These are phyloP conservation scores for Spea multiplicata DNA, from an alignment of 2,113 vertebrate genomes.

Conservation along the genomic window DNA sequence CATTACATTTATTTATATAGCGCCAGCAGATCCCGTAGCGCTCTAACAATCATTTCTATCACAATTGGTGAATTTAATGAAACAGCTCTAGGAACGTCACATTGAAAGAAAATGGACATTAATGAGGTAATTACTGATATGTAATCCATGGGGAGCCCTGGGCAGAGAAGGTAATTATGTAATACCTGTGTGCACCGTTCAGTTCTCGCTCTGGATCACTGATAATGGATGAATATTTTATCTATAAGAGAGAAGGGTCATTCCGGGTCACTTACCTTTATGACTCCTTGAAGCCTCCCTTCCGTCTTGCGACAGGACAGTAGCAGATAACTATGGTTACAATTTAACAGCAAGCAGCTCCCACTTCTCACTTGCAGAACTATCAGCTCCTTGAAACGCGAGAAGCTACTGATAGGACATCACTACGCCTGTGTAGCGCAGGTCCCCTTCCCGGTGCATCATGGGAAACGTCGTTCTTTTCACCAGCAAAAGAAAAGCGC, in stretches of 20 bases:
- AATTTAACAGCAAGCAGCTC: constrained; percentile 27
- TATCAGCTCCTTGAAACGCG: constrained; percentile 15
- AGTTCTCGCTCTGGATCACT: no score
- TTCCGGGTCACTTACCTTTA: constrained; percentile 20
- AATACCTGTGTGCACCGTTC: no score
- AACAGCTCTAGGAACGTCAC: no score
- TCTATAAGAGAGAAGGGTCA: neutral
- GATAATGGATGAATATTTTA: neutral
- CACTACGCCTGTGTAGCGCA: neutral
- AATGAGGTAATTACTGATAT: no score
- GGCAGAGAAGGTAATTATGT: no score
- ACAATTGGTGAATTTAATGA: no score
- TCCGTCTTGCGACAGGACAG: neutral
- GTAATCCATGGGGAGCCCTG: no score
- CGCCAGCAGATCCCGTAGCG: no score
- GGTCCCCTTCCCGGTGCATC: neutral
- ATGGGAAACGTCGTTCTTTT: constrained; percentile 53
- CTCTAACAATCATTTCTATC: no score
- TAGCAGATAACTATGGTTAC: constrained; percentile 11
- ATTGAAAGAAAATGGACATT: no score
- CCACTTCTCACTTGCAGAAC: constrained; percentile 43
- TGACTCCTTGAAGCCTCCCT: neutral
- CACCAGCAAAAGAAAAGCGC: no score
- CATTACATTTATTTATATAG: no score
- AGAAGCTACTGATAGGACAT: neutral